phyloP scores from a whole-genome alignment of 2,113 vertebrate species.

The Melanotaenia duboulayi region DNA sequence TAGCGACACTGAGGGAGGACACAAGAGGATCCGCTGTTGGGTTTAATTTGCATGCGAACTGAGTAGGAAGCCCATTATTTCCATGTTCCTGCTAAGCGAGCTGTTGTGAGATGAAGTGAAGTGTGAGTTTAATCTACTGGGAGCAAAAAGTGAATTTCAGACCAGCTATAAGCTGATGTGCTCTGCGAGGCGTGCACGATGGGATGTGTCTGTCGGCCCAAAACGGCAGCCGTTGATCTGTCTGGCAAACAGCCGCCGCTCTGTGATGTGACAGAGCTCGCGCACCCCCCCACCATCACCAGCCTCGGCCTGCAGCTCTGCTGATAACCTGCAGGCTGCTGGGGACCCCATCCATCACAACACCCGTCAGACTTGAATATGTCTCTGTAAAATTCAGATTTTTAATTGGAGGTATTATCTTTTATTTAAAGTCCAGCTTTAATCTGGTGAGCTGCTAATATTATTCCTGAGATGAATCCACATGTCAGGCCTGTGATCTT shows the following conservation, averaged over 20 bases:
- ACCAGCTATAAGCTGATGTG: conserved; percentile 56
- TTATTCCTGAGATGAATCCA: no score
- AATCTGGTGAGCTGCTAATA: no score
- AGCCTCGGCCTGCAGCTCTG: conserved; percentile 29
- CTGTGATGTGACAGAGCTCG: conserved; percentile 23
- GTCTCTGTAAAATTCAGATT: conserved; percentile 10
- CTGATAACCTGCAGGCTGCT: conserved; percentile 27
- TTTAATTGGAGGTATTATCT: background rate
- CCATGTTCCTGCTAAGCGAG: conserved; percentile 46
- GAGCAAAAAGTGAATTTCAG: conserved; percentile 65
- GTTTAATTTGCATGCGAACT: conserved; percentile 43
- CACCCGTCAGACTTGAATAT: background rate
- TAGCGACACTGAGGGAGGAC: conserved; percentile 25
- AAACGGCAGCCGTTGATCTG: conserved; percentile 27
- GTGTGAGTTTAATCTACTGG: conserved; percentile 76
- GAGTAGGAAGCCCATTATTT: conserved; percentile 44
- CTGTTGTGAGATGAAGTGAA: conserved; percentile 61
- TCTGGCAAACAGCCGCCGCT: conserved; percentile 37
- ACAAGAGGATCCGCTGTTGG: conserved; percentile 5
- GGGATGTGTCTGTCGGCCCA: conserved; percentile 34
- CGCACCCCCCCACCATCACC: background rate
- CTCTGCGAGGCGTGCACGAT: conserved; percentile 49
- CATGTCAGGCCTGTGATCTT: background rate
- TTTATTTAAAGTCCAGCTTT: background rate
- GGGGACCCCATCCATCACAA: background rate